Evolutionary conservation across 2,113 vertebrate species (phyloP).

Genomic region (Pagrus major): DNA sequence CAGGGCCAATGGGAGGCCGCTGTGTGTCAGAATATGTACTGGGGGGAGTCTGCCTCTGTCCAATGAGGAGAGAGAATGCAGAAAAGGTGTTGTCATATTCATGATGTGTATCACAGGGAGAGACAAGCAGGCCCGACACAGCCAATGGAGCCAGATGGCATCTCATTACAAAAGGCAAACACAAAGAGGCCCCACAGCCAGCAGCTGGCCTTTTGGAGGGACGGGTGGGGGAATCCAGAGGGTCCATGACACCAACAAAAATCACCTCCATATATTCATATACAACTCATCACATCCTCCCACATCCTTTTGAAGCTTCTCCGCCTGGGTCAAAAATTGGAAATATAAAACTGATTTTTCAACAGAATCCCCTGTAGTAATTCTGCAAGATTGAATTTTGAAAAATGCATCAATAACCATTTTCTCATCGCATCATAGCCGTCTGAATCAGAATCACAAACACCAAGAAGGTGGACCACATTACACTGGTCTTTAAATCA

Average conservation of each 20-base stretch:
- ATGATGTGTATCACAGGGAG: constrained; percentile 77
- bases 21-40: constrained; percentile 57
- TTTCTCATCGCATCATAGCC: too few species aligned
- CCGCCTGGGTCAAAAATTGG: background rate
- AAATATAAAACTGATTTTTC: too few species aligned
- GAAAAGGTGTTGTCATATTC: constrained; percentile 72
- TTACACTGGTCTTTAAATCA: too few species aligned
- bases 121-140: constrained; percentile 80
- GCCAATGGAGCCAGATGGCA: constrained; percentile 83
- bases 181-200: constrained; percentile 70
- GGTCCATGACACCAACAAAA: constrained; percentile 44
- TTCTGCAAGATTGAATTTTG: too few species aligned
- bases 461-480: too few species aligned
- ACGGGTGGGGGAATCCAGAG: constrained; percentile 37
- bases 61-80: constrained; percentile 60
- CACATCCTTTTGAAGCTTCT: constrained; percentile 22
- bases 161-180: constrained; percentile 82
- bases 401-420: too few species aligned
- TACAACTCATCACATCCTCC: constrained; percentile 16
- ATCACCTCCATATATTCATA: constrained; percentile 33
- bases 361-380: too few species aligned
- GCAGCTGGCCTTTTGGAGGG: constrained; percentile 72
- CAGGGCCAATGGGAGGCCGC: constrained; percentile 67
- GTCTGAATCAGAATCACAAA: too few species aligned
- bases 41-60: constrained; percentile 44